Conservation (phyloP, 92 coral and sea anemone species). For the Actinernus sp. region DNA sequence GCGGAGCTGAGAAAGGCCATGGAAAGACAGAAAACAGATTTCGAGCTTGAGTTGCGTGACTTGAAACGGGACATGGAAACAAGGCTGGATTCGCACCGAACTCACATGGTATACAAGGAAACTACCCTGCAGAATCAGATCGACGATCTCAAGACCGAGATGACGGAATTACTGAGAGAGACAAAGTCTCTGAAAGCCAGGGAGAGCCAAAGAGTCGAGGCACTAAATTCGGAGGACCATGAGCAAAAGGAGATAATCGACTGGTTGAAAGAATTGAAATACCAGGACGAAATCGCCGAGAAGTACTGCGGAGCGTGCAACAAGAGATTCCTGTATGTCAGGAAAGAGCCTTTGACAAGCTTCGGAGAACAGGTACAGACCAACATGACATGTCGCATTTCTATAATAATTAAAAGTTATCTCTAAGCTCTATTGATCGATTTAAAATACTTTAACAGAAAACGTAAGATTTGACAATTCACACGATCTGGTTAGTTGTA, state of each 20-base stretch:
- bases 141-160: conserved; percentile 70
- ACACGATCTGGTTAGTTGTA: too few species aligned
- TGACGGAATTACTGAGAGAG: conserved; percentile 73
- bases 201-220: conserved; percentile 57
- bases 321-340: conserved; percentile 80
- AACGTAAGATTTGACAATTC: too few species aligned
- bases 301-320: conserved; percentile 80
- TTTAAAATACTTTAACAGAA: too few species aligned
- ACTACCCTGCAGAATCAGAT: conserved; percentile 85
- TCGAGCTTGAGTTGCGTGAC: conserved; percentile 41
- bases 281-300: conserved; percentile 87
- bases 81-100: conserved; percentile 83
- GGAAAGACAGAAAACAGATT: conserved; percentile 59
- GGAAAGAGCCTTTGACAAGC: conserved; percentile 82
- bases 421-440: too few species aligned
- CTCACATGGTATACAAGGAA: conserved; percentile 90
- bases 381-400: too few species aligned
- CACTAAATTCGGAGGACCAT: conserved; percentile 51
- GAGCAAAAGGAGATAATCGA: conserved; percentile 73
- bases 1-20: conserved; percentile 74
- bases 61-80: conserved; percentile 72
- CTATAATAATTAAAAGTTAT: too few species aligned
- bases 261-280: conserved; percentile 85
- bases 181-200: conserved; percentile 63
- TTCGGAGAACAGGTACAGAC: conserved; percentile 84